These are phyloP conservation scores for Digitonthophagus gazella DNA, from an alignment of 2,888 invertebrate genomes.

Conservation along the genomic window DNA sequence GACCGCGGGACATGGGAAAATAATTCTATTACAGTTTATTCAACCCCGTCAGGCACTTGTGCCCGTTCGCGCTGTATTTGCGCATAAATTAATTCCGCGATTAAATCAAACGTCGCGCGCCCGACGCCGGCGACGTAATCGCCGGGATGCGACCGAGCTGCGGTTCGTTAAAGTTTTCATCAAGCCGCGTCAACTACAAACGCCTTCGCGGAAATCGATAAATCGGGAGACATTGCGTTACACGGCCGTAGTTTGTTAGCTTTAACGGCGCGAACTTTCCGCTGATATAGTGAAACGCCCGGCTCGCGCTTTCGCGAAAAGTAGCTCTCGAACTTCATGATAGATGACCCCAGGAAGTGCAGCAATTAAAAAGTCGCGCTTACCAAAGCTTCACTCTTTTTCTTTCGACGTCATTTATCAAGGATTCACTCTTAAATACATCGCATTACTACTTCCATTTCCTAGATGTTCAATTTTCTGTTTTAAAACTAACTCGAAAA, in stretches of 20 bases:
- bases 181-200: not conserved
- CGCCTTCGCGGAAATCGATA: not conserved
- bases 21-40: slow-evolving; percentile 18
- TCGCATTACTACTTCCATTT: not conserved
- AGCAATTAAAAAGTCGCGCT: not conserved
- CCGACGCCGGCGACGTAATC: not conserved
- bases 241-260: slow-evolving; percentile 9
- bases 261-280: slow-evolving; percentile 7
- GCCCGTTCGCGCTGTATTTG: not conserved
- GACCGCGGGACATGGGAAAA: slow-evolving; percentile 10
- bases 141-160: not conserved
- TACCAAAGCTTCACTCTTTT: not conserved
- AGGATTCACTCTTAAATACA: not conserved
- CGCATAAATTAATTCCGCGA: slow-evolving; percentile 17
- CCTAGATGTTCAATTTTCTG: not conserved
- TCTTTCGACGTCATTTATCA: not conserved
- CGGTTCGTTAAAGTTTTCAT: not conserved
- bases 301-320: not conserved
- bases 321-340: not conserved
- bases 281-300: not conserved
- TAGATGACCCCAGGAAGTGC: not conserved
- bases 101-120: not conserved
- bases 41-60: slow-evolving; percentile 1
- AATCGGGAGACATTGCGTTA: not conserved
- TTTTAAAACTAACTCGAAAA: too few species aligned